Conservation (phyloP, 2,888 invertebrate species). For the Lasioglossum morio region DNA sequence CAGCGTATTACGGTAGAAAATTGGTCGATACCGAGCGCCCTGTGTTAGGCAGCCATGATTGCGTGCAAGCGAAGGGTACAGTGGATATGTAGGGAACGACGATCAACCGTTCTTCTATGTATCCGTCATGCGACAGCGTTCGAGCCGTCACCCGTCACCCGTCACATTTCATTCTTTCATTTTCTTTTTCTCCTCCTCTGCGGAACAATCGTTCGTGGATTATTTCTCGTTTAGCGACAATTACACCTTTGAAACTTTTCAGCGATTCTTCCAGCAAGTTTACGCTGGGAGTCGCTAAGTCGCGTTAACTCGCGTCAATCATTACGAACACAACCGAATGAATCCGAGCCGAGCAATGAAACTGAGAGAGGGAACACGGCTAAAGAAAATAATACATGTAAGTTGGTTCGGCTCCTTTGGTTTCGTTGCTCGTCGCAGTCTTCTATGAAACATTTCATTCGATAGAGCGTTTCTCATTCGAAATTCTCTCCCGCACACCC, state of each 20-base stretch:
- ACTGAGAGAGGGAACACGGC: slow-evolving; percentile 6
- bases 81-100: slow-evolving; percentile 50
- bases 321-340: slow-evolving; percentile 29
- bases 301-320: slow-evolving; percentile 24
- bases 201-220: not conserved
- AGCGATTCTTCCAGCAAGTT: not conserved
- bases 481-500: slow-evolving; percentile 60
- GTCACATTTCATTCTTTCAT: slow-evolving; percentile 21
- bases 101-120: slow-evolving; percentile 27
- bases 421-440: not conserved
- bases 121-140: slow-evolving; percentile 41
- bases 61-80: slow-evolving; percentile 80
- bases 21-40: slow-evolving; percentile 78
- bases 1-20: slow-evolving; percentile 62
- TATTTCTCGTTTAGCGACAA: not conserved
- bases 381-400: slow-evolving; percentile 12
- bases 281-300: slow-evolving; percentile 2
- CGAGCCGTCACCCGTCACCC: slow-evolving; percentile 20
- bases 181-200: not conserved
- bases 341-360: slow-evolving; percentile 19
- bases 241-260: not conserved
- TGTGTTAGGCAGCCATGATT: slow-evolving; percentile 83
- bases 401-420: not conserved
- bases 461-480: slow-evolving; percentile 14
- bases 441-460: not conserved